These are phyloP conservation scores for Pogoniulus pusillus DNA, from an alignment of 2,797 vertebrate species.

Conservation along the genomic window DNA sequence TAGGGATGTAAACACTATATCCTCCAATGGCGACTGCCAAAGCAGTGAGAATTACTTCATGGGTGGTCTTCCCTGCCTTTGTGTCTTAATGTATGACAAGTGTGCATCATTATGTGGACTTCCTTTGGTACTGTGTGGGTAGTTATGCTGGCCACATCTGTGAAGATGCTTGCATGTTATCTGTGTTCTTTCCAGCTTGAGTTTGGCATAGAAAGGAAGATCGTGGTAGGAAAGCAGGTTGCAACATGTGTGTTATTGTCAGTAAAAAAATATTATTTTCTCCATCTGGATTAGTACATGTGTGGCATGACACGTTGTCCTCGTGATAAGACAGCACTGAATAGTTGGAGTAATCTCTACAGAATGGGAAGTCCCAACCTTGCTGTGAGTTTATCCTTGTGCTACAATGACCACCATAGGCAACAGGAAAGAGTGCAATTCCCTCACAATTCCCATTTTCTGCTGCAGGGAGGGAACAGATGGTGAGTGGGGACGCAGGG, in stretches of 20 bases:
- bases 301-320: neutral
- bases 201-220: rapidly evolving
- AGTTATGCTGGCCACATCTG: neutral
- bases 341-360: neutral
- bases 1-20: neutral
- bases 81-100: neutral
- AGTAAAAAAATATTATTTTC: neutral
- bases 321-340: neutral
- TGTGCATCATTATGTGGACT: neutral
- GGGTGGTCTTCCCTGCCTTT: neutral
- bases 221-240: neutral
- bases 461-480: neutral
- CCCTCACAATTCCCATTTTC: neutral
- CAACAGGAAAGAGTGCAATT: neutral
- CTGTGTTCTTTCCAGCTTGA: neutral
- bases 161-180: neutral
- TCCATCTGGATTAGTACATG: neutral
- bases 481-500: neutral
- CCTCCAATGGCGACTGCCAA: neutral
- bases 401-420: neutral
- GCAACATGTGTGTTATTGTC: neutral
- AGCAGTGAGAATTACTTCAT: neutral
- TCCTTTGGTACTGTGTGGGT: neutral
- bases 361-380: neutral
- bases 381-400: neutral